Base-by-base conservation (phyloP, 1,140 invertebrate genomes). In the Eueides isabella region DNA sequence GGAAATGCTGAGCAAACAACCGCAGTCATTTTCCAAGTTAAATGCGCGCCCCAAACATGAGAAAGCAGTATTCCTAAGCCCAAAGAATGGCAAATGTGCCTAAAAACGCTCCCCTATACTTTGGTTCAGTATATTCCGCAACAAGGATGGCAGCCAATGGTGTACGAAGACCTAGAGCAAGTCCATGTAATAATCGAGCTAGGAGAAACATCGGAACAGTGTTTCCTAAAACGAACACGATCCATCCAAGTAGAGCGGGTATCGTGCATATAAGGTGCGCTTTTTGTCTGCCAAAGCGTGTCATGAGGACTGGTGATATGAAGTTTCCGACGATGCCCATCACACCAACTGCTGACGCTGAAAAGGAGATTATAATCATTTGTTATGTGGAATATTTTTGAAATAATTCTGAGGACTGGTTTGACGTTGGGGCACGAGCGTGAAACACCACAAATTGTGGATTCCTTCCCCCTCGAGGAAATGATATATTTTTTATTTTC, bases 271-370 rank as follows among this genome's bases (percentile, higher is more conserved):
- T 79, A 30, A 92, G 85, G 30, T 92, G 89, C 2, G 89, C 84
- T 65, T 89, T 90, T 72, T 92, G 91, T 4, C 89, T 83, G 0
- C 91, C 91, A 41, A 81, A 90, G 19, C 81, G 81, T 9, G 85
- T 89, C 89, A 92, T 92, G 33, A 92, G 78, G 0, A 92, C 70
- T 6, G 91, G 91, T 6, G 89, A 92, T 75, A 92, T 82, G 75
- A 92, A 91, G 80, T 91, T 91, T 1, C 91, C 91, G 2, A 92
- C 86, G 73, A 92, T 89, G 23, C 91, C 91, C 89, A 91, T 91
- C 23, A 83, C 83, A 28, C 88, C 89, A 7, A 91, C 87, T 31
- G 85, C 85, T 16, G 91, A 92, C 26, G 86, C 91, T 92, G 88
- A 64, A 89, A 87, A 38, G 11, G 16, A 63, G 16, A 55, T 23